These are phyloP conservation scores for Sceliomorpha sp. DNA, from an alignment of 2,888 invertebrate genomes.

Conservation along the genomic window DNA sequence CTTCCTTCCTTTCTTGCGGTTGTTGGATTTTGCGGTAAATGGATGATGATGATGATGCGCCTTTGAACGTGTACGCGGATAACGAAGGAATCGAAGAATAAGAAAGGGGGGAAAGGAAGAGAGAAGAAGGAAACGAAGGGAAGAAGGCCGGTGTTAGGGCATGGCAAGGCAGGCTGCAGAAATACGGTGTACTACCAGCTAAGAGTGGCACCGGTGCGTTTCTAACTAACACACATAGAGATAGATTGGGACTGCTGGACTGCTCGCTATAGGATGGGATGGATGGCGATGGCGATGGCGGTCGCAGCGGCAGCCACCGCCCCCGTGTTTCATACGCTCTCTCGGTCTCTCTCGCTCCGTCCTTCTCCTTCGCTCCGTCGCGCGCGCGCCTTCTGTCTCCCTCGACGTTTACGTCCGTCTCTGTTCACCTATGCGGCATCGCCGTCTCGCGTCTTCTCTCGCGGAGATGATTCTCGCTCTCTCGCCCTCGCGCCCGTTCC, in stretches of 20 bases:
- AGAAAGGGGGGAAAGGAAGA: conserved; percentile 60
- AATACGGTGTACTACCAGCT: conserved; percentile 73
- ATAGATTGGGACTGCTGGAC: conserved; percentile 70
- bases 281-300: conserved; percentile 85
- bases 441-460: neutral
- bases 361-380: conserved; percentile 1
- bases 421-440: neutral
- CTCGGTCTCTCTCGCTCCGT: conserved; percentile 30
- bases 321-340: conserved; percentile 72
- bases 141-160: conserved; percentile 74
- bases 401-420: neutral
- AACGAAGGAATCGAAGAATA: conserved; percentile 40
- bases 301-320: conserved; percentile 82
- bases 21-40: conserved; percentile 10
- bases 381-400: neutral
- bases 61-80: conserved; percentile 15
- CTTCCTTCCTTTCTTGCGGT: conserved; percentile 3
- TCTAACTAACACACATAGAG: conserved; percentile 71
- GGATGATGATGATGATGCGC: conserved; percentile 26
- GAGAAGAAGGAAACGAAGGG: conserved; percentile 61
- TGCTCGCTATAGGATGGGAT: conserved; percentile 73
- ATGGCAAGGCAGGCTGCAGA: conserved; percentile 73
- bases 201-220: conserved; percentile 73
- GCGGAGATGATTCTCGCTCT: conserved; percentile 14
- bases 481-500: conserved; percentile 39